Base-by-base conservation (phyloP, 2,888 invertebrate genomes). In the Holacanthella duospinosa region DNA sequence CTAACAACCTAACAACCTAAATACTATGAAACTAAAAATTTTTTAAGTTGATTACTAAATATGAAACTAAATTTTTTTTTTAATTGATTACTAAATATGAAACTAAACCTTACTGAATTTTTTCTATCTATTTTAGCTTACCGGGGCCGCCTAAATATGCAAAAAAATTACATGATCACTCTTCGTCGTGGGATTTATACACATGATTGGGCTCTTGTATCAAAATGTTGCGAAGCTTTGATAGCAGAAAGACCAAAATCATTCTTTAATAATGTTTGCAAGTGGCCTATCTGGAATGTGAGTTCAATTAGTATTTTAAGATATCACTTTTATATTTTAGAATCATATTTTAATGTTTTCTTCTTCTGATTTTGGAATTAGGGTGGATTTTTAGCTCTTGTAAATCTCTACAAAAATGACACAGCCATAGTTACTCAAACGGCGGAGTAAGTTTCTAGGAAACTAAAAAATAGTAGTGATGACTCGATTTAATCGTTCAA, bases 121-220 rank as follows among this genome's bases (percentile, higher is more conserved):
- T n/a, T n/a, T n/a, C n/a, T n/a, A n/a, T n/a, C n/a, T n/a, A n/a
- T n/a, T n/a, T n/a, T n/a, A n/a, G n/a, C n/a, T n/a, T n/a, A n/a
- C n/a, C n/a, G n/a, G n/a, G n/a, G n/a, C n/a, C n/a, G n/a, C n/a
- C n/a, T n/a, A n/a, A n/a, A n/a, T n/a, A n/a, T n/a, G n/a, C n/a
- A n/a, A n/a, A n/a, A n/a, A n/a, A n/a, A n/a, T n/a, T n/a, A n/a
- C n/a, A n/a, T n/a, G n/a, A 21, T 48, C n/a, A 21, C 21, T n/a
- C 19, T 63, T n/a, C 57, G 60, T 19, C 43, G 55, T 43, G 66
- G 61, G 9, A 21, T 68, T n/a, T 63, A 65, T 59, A 55, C 27
- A 16, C 70, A 68, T 57, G 62, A 68, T 16, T 70, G 70, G 70
- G 21, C 59, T 12, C 28, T 54, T 4, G 58, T 66, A 36, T 55